phyloP scores from a whole-genome alignment of 92 coral and sea anemone species.

The Porites lobata region DNA sequence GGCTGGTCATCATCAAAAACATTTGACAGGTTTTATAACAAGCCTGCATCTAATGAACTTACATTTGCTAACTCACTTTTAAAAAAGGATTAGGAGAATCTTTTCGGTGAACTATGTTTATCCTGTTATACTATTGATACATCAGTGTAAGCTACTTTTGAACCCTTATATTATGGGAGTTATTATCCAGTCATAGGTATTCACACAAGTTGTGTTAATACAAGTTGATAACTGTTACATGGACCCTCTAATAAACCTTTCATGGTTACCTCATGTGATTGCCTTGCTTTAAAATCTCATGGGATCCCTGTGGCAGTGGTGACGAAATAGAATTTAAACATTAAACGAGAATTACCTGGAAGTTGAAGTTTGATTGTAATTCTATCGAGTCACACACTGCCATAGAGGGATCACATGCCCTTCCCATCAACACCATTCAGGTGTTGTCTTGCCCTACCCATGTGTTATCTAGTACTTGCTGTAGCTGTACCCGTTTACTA shows the following conservation, averaged over 20 bases:
- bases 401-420: constrained; percentile 32
- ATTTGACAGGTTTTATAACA: constrained; percentile 76
- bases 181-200: no score
- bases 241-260: neutral
- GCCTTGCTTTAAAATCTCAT: constrained; percentile 43
- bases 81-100: neutral
- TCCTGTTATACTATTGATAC: neutral
- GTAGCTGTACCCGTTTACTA: neutral
- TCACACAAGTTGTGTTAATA: neutral
- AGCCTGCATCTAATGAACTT: constrained; percentile 31
- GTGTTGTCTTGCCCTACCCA: neutral
- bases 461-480: no score
- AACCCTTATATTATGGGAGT: no score
- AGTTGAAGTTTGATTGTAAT: constrained; percentile 5
- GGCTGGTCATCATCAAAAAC: constrained; percentile 78
- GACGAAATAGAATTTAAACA: constrained; percentile 48
- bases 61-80: constrained; percentile 18
- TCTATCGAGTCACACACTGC: constrained; percentile 14
- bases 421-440: constrained; percentile 4
- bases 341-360: neutral
- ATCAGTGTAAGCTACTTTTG: no score
- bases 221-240: neutral
- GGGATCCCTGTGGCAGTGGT: constrained; percentile 59
- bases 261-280: constrained; percentile 24
- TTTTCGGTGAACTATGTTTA: constrained; percentile 22